Base-by-base conservation (phyloP, 2,797 vertebrate species). In the Acanthopagrus latus region DNA sequence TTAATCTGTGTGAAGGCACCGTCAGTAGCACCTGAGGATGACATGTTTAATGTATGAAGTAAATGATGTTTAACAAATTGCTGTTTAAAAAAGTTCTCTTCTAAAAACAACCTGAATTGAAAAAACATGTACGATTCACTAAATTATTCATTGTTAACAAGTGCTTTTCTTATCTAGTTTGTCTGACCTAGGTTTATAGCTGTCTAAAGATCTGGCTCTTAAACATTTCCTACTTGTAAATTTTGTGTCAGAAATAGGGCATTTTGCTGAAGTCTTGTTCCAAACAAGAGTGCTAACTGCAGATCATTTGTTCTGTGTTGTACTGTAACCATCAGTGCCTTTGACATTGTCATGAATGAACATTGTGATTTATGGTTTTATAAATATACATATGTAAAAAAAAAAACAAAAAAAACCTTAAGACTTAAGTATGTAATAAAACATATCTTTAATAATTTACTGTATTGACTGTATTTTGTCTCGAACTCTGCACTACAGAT, bases 401-500 rank as follows among this genome's bases (percentile, higher is more conserved):
- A 33, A 29, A 4, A 29, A 54, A 33, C 7, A 33, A 33, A 33
- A 33, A 33, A 33, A 33, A 29, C 29, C 33, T 76, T 13, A 65
- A 83, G 74, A 85, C 55, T 82, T 81, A 91, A 86, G 27, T 63
- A 51, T 85, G 74, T 68, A 89, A 86, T 91, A 88, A 91, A 91
- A 64, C 54, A 46, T 8, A 46, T 80, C 56, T 67, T 55, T 20
- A 81, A 64, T 59, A 85, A 62, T 66, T 44, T 1, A 21, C 23
- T 58, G 4, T 3, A 17, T 14, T 43, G 14, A 63, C 20, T 54
- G 14, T 33, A 18, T 57, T 71, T 57, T 43, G 3, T 46, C 11
- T 58, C 21, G 11, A 0, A 38, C 13, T 54, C 10, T 43, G 33
- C 7, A 20, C n/a, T 18, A 11, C 23, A 33, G 6, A 7, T 7